Evolutionary conservation across 2,888 invertebrate genomes (phyloP), one percentile per base, ranked within the genome.

Genomic region (Allolobophora icterica): DNA sequence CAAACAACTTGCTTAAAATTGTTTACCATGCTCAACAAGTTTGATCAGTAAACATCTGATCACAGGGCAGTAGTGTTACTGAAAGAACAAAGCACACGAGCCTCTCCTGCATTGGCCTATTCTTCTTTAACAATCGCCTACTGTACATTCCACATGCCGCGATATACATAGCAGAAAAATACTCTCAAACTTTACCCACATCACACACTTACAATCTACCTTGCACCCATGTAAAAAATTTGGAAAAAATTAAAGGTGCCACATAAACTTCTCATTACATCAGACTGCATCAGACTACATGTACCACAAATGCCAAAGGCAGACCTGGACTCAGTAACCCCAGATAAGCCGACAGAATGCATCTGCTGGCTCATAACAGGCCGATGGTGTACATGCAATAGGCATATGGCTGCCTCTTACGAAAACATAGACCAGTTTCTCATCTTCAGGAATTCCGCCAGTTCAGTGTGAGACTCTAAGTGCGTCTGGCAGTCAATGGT

Each of bases 341-440:
- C 1, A 71, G 71, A 71, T 71, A 71, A 71, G 71, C n/a, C 30
- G 71, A 71, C 71, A 71, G 71, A 71, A n/a, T 8, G n/a, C 71
- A 71, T 30, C 71, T 71, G 71, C n/a, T 8, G 8, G 30, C n/a
- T 71, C 71, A 71, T 71, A n/a, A 71, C 13, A 71, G 71, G 1
- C 71, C 17, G n/a, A 71, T 30, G n/a, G 71, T 17, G 24, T 52
- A 52, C 38, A 21, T 52, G n/a, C 11, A 52, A 1, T 52, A 52
- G 52, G 21, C 52, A 52, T 21, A 52, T 52, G 52, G 52, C 24
- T 52, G 52, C 52, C 52, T 71, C 30, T 71, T 71, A n/a, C 0
- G 71, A 71, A 71, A 71, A 71, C 71, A 71, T n/a, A 71, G 52
- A 24, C 71, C 71, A 71, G 71, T 71, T 71, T 71, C 71, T 71